These are phyloP conservation scores for Enchytraeus crypticus DNA, from an alignment of 2,888 invertebrate genomes.

Conservation along the genomic window DNA sequence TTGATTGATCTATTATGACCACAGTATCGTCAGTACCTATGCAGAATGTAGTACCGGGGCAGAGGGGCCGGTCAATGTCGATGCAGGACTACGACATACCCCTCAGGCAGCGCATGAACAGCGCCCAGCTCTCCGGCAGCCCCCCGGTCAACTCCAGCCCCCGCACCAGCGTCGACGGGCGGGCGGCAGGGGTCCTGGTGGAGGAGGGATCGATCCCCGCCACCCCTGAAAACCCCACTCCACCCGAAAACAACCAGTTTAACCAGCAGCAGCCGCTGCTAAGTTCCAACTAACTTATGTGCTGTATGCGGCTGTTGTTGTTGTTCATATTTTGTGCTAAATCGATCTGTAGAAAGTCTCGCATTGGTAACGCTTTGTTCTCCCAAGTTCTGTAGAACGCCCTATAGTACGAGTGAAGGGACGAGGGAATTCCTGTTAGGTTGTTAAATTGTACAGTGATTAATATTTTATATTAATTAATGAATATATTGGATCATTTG, in stretches of 20 bases:
- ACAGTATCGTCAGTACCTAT: slow-evolving; percentile 68
- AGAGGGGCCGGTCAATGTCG: slow-evolving; percentile 53
- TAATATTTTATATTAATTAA: too few species aligned
- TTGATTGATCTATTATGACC: too few species aligned
- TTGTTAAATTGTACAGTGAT: too few species aligned
- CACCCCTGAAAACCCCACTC: not conserved
- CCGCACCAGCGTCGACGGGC: slow-evolving; percentile 2
- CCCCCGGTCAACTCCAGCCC: slow-evolving; percentile 11
- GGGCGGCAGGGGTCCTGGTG: not conserved
- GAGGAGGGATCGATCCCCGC: not conserved
- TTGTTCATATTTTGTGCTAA: too few species aligned
- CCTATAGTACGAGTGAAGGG: too few species aligned
- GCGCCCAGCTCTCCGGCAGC: slow-evolving; percentile 13
- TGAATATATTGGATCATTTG: too few species aligned
- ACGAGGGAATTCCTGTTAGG: too few species aligned
- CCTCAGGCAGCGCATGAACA: slow-evolving; percentile 48
- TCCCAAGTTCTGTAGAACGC: too few species aligned
- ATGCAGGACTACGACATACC: slow-evolving; percentile 48
- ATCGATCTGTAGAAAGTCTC: too few species aligned
- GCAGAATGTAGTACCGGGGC: slow-evolving; percentile 57
- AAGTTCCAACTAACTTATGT: too few species aligned
- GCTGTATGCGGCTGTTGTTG: too few species aligned
- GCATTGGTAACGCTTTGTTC: too few species aligned
- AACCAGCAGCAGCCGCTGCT: slow-evolving; percentile 1
- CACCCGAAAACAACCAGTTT: not conserved